Base-by-base conservation (phyloP, 2,888 invertebrate species). In the Smittia sp. region DNA sequence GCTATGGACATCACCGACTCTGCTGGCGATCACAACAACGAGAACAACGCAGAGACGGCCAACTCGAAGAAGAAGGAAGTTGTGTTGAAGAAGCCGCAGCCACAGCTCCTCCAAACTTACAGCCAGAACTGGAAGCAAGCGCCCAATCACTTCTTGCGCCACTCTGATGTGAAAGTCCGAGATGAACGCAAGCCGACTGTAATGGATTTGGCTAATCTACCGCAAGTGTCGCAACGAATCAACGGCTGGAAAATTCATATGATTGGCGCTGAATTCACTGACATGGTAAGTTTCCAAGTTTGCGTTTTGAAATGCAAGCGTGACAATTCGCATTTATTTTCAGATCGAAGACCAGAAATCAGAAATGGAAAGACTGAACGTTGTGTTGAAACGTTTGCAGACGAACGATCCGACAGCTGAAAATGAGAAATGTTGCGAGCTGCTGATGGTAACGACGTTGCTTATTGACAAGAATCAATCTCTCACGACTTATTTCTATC, bases 231-330 rank as follows among this genome's bases (percentile, higher is more conserved):
- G 76, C 91, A 93, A 79, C 94, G 93, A 83, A 89, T 94, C 18
- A 93, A 93, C 77, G 97, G 97, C 0, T 97, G 97, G 97, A 97
- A 96, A 84, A 87, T 97, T 75, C 90, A 93, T 84, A 95, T 96
- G 81, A 86, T 97, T 77, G 92, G 92, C 46, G 90, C 94, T 58
- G 96, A 96, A 85, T 92, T 97, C 90, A 94, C 96, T 79, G 94
- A 96, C 81, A 84, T 96, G 86, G 95, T 94, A 84, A 74, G 77
- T 76, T n/a, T 13, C 46, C 13, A 9, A 39, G 15, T 46, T 13
- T n/a, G 46, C 11, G 2, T 13, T 7, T 39, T 3, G 6, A 46
- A 46, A n/a, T 15, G 2, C 4, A 3, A 62, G 13, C 18, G 20
- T 52, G 7, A 20, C n/a, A 75, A 13, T 74, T 76, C n/a, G n/a